Percentiles rank a stretch among this genome's conserved stretches.
Conservation (phyloP, 2,888 invertebrate genomes). For the Dascillus cervinus region DNA sequence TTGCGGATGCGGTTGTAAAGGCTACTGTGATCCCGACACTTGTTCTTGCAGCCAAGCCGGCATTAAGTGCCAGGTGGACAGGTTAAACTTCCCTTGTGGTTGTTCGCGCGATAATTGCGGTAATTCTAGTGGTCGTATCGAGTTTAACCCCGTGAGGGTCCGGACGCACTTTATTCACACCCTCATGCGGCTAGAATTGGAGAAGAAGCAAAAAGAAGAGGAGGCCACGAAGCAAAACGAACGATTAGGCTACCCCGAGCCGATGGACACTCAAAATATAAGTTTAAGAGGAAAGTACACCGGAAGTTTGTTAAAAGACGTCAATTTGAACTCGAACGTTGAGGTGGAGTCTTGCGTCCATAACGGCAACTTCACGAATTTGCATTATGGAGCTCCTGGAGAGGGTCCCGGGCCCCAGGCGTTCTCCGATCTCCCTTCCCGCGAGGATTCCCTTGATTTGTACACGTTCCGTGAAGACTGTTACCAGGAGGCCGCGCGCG, state of each 20-base stretch:
- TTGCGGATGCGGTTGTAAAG: slow-evolving; percentile 89
- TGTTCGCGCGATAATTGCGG: slow-evolving; percentile 91
- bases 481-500: slow-evolving; percentile 47
- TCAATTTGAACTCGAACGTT: slow-evolving; percentile 48
- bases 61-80: slow-evolving; percentile 96
- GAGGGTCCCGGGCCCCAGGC: slow-evolving; percentile 37
- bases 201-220: slow-evolving; percentile 65
- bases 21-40: slow-evolving; percentile 90
- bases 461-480: slow-evolving; percentile 55
- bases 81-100: slow-evolving; percentile 93
- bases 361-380: slow-evolving; percentile 58
- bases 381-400: slow-evolving; percentile 56
- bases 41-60: slow-evolving; percentile 92
- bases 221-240: slow-evolving; percentile 41
- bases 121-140: slow-evolving; percentile 87
- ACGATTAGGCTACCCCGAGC: slow-evolving; percentile 32
- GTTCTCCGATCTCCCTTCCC: slow-evolving; percentile 40
- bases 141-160: slow-evolving; percentile 93
- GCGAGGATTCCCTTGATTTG: slow-evolving; percentile 53
- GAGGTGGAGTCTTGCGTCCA: slow-evolving; percentile 59
- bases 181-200: slow-evolving; percentile 83
- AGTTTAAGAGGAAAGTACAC: slow-evolving; percentile 29
- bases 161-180: slow-evolving; percentile 96
- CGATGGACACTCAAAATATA: slow-evolving; percentile 1
- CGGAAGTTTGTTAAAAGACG: slow-evolving; percentile 46